Conservation (phyloP, 2,797 vertebrate genomes). For the Anas georgica region DNA sequence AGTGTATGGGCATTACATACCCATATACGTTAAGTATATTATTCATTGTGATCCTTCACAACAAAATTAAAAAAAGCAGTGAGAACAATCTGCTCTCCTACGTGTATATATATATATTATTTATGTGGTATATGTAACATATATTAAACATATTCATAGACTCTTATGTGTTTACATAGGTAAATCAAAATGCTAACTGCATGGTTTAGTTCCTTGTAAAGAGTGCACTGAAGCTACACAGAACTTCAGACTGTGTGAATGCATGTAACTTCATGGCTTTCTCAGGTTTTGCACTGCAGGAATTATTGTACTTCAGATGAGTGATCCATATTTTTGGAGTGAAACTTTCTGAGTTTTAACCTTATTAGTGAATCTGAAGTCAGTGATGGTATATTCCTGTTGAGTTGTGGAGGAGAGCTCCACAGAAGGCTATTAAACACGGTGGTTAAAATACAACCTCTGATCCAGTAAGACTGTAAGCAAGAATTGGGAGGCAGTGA, state of each 20-base stretch:
- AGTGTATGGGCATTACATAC: neutral
- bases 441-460: neutral
- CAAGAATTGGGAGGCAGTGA: neutral
- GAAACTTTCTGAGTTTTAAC: neutral
- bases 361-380: neutral
- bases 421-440: neutral
- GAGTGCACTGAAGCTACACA: accelerated
- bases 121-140: neutral
- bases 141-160: neutral
- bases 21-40: neutral
- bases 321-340: neutral
- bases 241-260: neutral
- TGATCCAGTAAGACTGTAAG: neutral
- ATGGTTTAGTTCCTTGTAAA: neutral
- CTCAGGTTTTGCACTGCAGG: neutral
- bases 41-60: neutral
- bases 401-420: neutral
- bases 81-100: neutral
- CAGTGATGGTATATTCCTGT: neutral
- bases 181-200: neutral
- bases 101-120: neutral
- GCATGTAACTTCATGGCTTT: neutral
- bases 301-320: neutral
- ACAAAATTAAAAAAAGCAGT: neutral
- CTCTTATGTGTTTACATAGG: neutral